These are phyloP conservation scores for Allochrocebus solatus DNA, from an alignment of 2,797 vertebrate species.

Conservation along the genomic window DNA sequence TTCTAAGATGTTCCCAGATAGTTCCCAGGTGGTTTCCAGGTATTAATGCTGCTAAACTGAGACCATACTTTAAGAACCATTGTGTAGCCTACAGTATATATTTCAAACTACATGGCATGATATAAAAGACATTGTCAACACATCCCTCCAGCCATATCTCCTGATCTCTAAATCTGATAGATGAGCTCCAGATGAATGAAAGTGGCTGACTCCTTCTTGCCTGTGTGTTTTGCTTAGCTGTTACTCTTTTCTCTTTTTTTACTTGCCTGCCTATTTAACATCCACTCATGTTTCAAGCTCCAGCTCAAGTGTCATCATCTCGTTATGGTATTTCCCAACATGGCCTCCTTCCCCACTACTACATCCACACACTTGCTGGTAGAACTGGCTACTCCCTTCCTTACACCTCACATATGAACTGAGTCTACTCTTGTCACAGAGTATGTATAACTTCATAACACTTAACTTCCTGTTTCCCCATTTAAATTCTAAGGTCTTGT, in stretches of 20 bases:
- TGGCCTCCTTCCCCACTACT: background rate
- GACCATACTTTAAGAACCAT: background rate
- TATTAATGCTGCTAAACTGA: background rate
- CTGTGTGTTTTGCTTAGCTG: background rate
- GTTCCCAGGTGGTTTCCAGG: too few species aligned
- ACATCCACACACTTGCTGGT: accelerated
- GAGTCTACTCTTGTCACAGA: background rate
- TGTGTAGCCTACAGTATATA: background rate
- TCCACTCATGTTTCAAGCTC: background rate
- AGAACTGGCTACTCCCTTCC: background rate
- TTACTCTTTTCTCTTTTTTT: background rate
- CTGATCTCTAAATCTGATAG: background rate
- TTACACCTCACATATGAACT: background rate
- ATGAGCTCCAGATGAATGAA: background rate
- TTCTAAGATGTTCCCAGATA: background rate
- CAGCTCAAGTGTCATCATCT: background rate
- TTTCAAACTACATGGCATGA: background rate
- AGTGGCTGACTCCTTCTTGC: background rate
- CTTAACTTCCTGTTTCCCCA: background rate
- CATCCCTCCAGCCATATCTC: background rate
- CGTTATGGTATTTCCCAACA: background rate
- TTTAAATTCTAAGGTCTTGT: background rate
- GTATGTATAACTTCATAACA: background rate
- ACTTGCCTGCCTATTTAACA: background rate
- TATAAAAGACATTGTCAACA: background rate